Percentiles rank a stretch among this genome's conserved stretches.
Evolutionary conservation across 2,797 vertebrate genomes (phyloP).

Genomic region (Enteromius argenteus): DNA sequence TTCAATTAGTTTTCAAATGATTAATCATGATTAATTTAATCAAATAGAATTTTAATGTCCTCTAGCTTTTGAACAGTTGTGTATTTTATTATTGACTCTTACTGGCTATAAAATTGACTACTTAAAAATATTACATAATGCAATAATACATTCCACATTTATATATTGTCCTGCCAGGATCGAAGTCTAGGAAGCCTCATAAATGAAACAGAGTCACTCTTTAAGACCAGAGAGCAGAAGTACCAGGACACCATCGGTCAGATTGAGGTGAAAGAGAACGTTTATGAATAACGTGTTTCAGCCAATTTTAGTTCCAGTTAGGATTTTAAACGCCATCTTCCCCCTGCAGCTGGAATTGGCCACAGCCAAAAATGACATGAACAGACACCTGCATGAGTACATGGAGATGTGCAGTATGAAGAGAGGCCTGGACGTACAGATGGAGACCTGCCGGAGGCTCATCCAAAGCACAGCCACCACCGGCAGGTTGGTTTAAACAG

Average conservation of each 20-base stretch:
- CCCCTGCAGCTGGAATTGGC: conserved; percentile 86
- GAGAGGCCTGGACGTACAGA: conserved; percentile 92
- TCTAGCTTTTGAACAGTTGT: background rate
- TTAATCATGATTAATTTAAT: background rate
- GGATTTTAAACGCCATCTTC: background rate
- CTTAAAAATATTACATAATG: background rate
- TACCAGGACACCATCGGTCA: conserved; percentile 97
- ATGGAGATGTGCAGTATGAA: conserved; percentile 99
- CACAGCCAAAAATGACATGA: conserved; percentile 95
- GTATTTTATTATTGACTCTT: background rate
- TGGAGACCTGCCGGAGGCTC: conserved; percentile 93
- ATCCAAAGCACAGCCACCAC: conserved; percentile 86
- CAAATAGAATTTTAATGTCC: background rate
- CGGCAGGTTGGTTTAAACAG: conserved; percentile 66
- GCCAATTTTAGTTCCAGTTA: background rate
- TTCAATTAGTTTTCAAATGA: too few relatives aligned
- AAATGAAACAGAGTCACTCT: conserved; percentile 93
- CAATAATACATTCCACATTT: background rate
- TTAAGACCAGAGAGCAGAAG: conserved; percentile 95
- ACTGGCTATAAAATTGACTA: background rate
- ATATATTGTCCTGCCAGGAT: conserved; percentile 78
- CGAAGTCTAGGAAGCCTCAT: conserved; percentile 95
- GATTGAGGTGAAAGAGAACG: conserved; percentile 88
- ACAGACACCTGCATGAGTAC: conserved; percentile 93
- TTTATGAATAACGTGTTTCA: background rate